Percentiles rank a stretch among this genome's conserved stretches.
phyloP scores from a whole-genome alignment of 2,113 vertebrate species.

The Saguinus midas region DNA sequence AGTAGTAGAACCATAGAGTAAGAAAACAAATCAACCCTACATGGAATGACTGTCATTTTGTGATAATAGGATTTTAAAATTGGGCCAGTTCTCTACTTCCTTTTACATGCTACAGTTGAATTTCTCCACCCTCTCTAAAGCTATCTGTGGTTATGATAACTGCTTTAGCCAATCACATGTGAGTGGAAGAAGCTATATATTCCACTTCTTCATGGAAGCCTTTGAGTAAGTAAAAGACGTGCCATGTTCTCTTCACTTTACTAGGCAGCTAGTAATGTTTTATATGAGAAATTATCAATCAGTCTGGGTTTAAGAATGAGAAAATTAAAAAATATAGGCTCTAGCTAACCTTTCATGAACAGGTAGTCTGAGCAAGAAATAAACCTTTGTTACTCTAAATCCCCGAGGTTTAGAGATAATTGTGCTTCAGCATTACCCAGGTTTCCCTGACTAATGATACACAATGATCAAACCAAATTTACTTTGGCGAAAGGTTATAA shows the following conservation, averaged over 20 bases:
- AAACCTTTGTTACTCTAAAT: background rate
- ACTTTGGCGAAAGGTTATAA: background rate
- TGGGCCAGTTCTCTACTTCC: background rate
- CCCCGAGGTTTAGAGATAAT: background rate
- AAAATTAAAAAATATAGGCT: background rate
- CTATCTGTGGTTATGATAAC: background rate
- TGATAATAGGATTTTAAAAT: background rate
- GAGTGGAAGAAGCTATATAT: background rate
- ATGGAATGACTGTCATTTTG: background rate
- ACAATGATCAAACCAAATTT: background rate
- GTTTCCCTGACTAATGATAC: background rate
- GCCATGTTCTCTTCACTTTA: background rate
- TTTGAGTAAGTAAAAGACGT: background rate
- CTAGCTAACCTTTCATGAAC: background rate
- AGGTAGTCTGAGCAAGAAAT: background rate
- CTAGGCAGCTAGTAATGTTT: background rate
- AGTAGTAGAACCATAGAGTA: background rate
- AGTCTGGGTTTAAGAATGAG: background rate
- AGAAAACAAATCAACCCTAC: background rate
- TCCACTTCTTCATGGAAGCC: background rate
- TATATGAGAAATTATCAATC: background rate
- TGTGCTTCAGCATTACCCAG: background rate
- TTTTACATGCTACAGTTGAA: background rate
- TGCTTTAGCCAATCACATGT: background rate
- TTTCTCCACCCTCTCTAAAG: background rate